Evolutionary conservation across 2,797 vertebrate genomes (phyloP).

Genomic region (Pipistrellus pipistrellus): DNA sequence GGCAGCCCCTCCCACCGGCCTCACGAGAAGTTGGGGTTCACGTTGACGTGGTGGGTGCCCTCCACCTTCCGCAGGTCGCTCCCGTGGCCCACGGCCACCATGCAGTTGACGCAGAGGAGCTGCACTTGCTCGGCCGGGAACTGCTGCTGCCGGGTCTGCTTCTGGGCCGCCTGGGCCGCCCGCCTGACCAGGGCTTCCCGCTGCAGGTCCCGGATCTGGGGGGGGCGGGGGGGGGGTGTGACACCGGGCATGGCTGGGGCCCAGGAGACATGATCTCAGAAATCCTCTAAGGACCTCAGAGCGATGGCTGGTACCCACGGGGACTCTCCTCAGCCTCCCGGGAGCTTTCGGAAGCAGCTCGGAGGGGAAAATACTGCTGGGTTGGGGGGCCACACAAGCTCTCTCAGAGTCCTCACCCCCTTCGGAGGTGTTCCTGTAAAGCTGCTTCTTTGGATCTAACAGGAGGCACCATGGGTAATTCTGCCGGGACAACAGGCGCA

Average conservation of each 20-base stretch:
- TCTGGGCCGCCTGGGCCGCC: slow-evolving; percentile 69
- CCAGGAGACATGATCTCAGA: rapidly evolving
- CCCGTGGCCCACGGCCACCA: slow-evolving; percentile 87
- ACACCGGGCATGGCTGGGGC: background rate
- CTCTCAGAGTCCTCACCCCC: background rate
- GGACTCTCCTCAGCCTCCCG: background rate
- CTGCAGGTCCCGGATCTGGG: slow-evolving; percentile 91
- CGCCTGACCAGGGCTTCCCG: slow-evolving; percentile 59
- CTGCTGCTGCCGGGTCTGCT: slow-evolving; percentile 68
- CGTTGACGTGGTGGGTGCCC: slow-evolving; percentile 91
- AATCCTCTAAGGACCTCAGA: rapidly evolving
- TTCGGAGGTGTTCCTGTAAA: background rate
- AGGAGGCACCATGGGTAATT: background rate
- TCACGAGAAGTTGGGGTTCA: slow-evolving; percentile 93
- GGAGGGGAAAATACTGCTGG: background rate
- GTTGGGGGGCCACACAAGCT: rapidly evolving
- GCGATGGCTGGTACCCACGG: background rate
- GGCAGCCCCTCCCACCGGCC: slow-evolving; percentile 67
- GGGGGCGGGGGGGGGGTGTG: background rate
- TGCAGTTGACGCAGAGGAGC: slow-evolving; percentile 92
- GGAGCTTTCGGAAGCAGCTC: background rate
- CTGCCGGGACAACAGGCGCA: background rate
- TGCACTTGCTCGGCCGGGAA: slow-evolving; percentile 78
- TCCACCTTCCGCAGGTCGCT: slow-evolving; percentile 92
- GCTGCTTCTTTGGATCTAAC: background rate